Percentiles rank a stretch among this genome's conserved stretches.
phyloP scores from a whole-genome alignment of 2,113 vertebrate genomes.

The Caracal caracal region DNA sequence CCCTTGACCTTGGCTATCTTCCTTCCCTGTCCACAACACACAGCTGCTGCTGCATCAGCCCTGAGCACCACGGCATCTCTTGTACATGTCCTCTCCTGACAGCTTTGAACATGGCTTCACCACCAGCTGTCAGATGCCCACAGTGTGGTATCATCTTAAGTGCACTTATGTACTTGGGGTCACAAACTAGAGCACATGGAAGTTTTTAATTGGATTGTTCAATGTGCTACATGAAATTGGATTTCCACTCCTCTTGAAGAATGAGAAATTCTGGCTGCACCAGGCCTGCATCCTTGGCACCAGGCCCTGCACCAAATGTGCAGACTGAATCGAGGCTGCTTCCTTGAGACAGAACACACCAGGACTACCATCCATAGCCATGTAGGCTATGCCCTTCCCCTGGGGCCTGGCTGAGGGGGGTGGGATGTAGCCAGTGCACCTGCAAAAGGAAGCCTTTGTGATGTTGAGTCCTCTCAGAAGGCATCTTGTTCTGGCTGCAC shows the following conservation, averaged over 20 bases:
- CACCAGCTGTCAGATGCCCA: not conserved
- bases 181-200: not conserved
- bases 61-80: no score
- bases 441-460: not conserved
- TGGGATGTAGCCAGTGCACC: no score
- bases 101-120: not conserved
- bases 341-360: accelerated
- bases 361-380: accelerated
- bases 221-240: not conserved
- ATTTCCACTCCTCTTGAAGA: not conserved
- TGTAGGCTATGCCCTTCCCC: not conserved
- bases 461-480: not conserved
- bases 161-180: not conserved
- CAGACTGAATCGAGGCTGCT: not conserved
- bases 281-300: not conserved
- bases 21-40: not conserved
- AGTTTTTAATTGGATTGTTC: not conserved
- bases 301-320: not conserved
- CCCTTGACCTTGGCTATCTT: not conserved
- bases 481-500: not conserved
- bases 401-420: not conserved
- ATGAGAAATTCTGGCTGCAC: not conserved
- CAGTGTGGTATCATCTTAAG: not conserved
- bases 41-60: no score
- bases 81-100: not conserved